Base-by-base conservation (phyloP, 2,113 vertebrate species). In the Triplophysa tibetana region DNA sequence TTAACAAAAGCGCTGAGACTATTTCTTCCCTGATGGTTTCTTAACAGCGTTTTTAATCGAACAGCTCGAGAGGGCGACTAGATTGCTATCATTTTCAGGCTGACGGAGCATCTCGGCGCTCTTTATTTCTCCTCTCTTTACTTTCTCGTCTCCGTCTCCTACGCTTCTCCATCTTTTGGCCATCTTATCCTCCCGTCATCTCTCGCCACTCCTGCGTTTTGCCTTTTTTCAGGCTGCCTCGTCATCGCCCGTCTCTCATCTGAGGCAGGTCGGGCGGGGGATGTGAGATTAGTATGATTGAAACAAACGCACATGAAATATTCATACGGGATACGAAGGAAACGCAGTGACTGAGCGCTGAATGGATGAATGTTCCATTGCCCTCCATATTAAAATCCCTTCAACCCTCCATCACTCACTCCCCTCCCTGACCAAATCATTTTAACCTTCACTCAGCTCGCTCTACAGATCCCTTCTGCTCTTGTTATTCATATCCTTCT, bases 291-390 rank as follows among this genome's bases (percentile, higher is more conserved):
- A 91, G 90, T 91, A 92, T 91, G 90, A 93, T 92, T 91, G 90
- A 92, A 92, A 93, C 91, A 93, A 92, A 93, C 89, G 90, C 90
- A 85, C 89, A 93, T 92, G 91, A 93, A 93, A 93, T 91, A 93
- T 93, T 92, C 90, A 93, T 92, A 89, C 84, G 87, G 91, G 92
- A 92, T 91, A 91, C 90, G 89, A 90, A 90, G 90, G 88, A 89
- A 88, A 69, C 87, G 87, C 90, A 87, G 89, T 86, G 75, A 87
- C 87, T 89, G 89, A 91, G 89, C 87, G 89, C 87, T 91, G 90
- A 89, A 91, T 88, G 90, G 90, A 90, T 90, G 90, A 90, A 92
- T 90, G 91, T 91, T 90, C 88, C 87, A 78, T 92, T 90, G 90
- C 88, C 89, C 88, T 90, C 90, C 88, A 90, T 90, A 90, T 92